A percentile compares a stretch with the other conserved stretches of the same genome.
phyloP scores from a whole-genome alignment of 2,113 vertebrate species.

The Noctilio leporinus region DNA sequence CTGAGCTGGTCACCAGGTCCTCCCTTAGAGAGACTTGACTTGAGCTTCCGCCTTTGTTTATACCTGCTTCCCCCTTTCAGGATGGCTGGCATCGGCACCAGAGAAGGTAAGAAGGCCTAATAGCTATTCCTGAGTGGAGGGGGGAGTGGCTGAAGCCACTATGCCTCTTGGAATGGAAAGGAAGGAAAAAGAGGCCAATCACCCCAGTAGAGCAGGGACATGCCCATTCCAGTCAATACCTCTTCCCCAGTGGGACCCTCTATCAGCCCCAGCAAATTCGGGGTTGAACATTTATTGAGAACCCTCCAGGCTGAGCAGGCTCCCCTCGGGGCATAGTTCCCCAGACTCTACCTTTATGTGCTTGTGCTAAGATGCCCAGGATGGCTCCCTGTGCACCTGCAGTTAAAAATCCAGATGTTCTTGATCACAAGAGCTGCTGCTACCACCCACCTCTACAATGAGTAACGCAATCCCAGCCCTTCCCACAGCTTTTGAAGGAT shows the following conservation, averaged over 20 bases:
- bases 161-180: background rate
- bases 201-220: background rate
- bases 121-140: background rate
- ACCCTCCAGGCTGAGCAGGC: background rate
- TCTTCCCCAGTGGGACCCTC: background rate
- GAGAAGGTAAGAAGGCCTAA: conserved; percentile 56
- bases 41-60: background rate
- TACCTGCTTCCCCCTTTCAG: conserved; percentile 16
- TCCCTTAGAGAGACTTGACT: background rate
- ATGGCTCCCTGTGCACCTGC: rapidly evolving
- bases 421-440: background rate
- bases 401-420: background rate
- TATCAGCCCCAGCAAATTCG: background rate
- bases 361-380: background rate
- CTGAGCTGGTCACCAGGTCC: rapidly evolving
- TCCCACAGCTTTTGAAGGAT: background rate
- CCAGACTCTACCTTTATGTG: background rate
- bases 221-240: rapidly evolving
- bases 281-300: background rate
- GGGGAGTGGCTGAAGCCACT: background rate
- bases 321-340: background rate
- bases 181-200: background rate
- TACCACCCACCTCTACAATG: background rate
- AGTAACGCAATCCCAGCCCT: background rate
- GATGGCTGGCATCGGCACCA: conserved; percentile 40